A percentile compares a stretch with the other conserved stretches of the same genome.
These are phyloP conservation scores for Diachasma alloeum DNA, from an alignment of 1,140 invertebrate genomes.

Conservation along the genomic window DNA sequence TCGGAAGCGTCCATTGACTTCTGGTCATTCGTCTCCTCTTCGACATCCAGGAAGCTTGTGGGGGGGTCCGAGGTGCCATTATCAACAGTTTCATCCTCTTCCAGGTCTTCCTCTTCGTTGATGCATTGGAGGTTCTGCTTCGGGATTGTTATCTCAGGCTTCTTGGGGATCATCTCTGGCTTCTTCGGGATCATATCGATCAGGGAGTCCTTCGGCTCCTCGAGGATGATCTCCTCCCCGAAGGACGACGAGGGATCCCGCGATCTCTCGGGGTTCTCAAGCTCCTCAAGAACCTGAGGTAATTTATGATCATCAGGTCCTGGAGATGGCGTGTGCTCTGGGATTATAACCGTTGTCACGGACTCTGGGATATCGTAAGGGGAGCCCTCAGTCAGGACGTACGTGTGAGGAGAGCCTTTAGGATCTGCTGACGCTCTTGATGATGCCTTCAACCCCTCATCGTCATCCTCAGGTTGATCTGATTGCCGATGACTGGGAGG, in stretches of 20 bases:
- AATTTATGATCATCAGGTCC: conserved; percentile 24
- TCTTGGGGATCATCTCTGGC: background rate
- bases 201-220: background rate
- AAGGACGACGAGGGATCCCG: background rate
- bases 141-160: background rate
- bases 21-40: conserved; percentile 5
- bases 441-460: background rate
- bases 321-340: conserved; percentile 38
- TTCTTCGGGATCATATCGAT: background rate
- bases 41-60: conserved; percentile 28
- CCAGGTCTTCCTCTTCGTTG: conserved; percentile 13
- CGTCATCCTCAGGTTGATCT: background rate
- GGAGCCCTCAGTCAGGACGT: conserved; percentile 59
- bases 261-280: background rate
- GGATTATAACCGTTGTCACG: conserved; percentile 59
- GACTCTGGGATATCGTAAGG: conserved; percentile 59
- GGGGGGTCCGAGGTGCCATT: background rate
- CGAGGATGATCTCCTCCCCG: background rate
- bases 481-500: too few species aligned
- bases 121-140: conserved; percentile 17
- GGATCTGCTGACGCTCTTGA: background rate
- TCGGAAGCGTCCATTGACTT: conserved; percentile 3
- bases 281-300: background rate
- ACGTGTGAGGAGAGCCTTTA: conserved; percentile 35
- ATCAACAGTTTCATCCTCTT: background rate